phyloP scores from a whole-genome alignment of 2,888 invertebrate species.

The Rosalia funebris region DNA sequence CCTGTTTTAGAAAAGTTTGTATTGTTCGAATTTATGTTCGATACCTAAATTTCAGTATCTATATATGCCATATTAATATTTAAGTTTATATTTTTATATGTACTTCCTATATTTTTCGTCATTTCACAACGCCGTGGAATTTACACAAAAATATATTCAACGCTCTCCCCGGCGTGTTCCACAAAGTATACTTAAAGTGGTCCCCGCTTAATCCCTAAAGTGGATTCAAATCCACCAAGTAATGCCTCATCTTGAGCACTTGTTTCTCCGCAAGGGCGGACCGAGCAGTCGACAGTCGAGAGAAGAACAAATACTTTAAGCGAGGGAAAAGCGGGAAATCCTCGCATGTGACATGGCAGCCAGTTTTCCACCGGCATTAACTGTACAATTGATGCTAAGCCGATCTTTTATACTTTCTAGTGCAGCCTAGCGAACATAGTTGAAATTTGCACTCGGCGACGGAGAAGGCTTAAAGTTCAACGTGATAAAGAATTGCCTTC shows the following conservation, averaged over 20 bases:
- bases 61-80: no score
- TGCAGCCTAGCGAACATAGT: constrained; percentile 31
- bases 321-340: constrained; percentile 40
- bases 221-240: constrained; percentile 59
- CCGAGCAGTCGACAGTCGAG: constrained; percentile 30
- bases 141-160: constrained; percentile 23
- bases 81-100: no score
- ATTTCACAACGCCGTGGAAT: constrained; percentile 1
- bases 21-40: no score
- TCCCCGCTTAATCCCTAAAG: constrained; percentile 61
- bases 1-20: no score
- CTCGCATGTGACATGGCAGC: constrained; percentile 37
- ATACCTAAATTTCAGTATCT: no score
- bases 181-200: constrained; percentile 38
- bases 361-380: constrained; percentile 45
- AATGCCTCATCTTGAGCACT: constrained; percentile 51
- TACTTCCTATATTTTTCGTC: no score
- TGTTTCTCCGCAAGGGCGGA: constrained; percentile 40
- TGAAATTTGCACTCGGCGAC: constrained; percentile 43
- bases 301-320: constrained; percentile 46
- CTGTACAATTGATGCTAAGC: constrained; percentile 51
- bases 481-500: constrained; percentile 14
- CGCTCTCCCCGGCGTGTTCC: constrained; percentile 12
- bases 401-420: constrained; percentile 46
- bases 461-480: constrained; percentile 14